Evolutionary conservation across 2,888 invertebrate genomes (phyloP), one percentile per base, ranked within the genome.

Genomic region (Leptinotarsa tumamoca): DNA sequence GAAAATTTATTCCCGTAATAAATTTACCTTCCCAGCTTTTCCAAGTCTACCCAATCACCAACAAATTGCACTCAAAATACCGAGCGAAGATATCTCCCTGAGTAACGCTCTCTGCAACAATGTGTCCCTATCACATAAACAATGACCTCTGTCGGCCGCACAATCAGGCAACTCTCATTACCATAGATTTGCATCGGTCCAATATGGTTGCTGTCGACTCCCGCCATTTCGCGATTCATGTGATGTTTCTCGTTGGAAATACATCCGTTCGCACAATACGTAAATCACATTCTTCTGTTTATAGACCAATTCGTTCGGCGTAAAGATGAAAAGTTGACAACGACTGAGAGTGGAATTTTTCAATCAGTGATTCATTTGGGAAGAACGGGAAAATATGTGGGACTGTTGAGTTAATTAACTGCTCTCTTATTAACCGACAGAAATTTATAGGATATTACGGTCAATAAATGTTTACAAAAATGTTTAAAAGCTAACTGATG

Each of bases 181-280:
- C 82, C 86, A 86, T 86, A 86, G 86, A 86, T 86, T 86, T 87
- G 86, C 86, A 86, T 86, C 86, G 79, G 83, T 83, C 83, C 86
- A 86, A 84, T 85, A 85, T 85, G 85, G 84, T 82, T 79, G 82
- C 80, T 81, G 84, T 84, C 84, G 82, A 80, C 83, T 83, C 80
- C 82, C 81, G 81, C 82, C 82, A 81, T 82, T 84, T 80, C 80
- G 82, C 82, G 81, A 84, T 84, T 84, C 84, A 83, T 85, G 68
- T 82, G 83, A 82, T 82, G 84, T 83, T 83, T 81, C 74, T 49
- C 83, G 84, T 81, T 82, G 81, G 81, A 77, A 81, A 79, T 79
- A 77, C 75, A 77, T 72, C 72, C 66, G 66, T 74, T 69, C 72
- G 77, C 73, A 78, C 80, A 76, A 56, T 80, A 75, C 78, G 72